These are phyloP conservation scores for Resseliella maxima DNA, from an alignment of 2,888 invertebrate species.

Conservation along the genomic window DNA sequence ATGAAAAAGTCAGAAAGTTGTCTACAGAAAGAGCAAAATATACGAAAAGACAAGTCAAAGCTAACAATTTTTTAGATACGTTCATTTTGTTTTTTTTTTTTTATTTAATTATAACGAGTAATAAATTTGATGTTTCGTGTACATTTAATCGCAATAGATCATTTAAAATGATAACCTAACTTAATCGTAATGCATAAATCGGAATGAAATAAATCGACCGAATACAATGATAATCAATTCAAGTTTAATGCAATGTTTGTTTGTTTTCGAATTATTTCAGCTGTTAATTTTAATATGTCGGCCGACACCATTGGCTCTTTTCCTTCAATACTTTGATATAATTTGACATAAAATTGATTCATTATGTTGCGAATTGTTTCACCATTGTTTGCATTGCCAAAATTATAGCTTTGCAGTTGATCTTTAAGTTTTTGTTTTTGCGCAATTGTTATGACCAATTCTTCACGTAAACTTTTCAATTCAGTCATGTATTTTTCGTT, in stretches of 20 bases:
- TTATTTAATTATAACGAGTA: neutral
- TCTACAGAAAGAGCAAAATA: conserved; percentile 77
- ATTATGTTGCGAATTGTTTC: conserved; percentile 58
- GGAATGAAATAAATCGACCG: neutral
- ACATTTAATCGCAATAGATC: neutral
- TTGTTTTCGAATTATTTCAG: conserved; percentile 62
- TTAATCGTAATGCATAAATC: neutral
- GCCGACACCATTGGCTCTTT: conserved; percentile 57
- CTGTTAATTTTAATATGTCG: conserved; percentile 61
- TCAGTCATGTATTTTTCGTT: neutral
- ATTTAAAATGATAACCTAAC: neutral
- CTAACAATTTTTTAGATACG: conserved; percentile 76
- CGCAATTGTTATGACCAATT: neutral
- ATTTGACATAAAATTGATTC: conserved; percentile 62
- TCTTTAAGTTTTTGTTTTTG: no score
- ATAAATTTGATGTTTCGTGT: neutral
- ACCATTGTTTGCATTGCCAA: conserved; percentile 58
- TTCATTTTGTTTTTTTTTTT: neutral
- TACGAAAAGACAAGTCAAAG: conserved; percentile 79
- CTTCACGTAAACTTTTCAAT: neutral
- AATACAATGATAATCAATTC: neutral
- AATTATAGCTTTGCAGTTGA: no score
- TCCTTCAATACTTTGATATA: conserved; percentile 59
- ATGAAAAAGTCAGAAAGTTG: conserved; percentile 73
- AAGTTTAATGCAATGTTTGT: conserved; percentile 61